Percentiles rank a stretch among this genome's conserved stretches.
These are phyloP conservation scores for Delphinus delphis DNA, from an alignment of 2,113 vertebrate species.

Conservation along the genomic window DNA sequence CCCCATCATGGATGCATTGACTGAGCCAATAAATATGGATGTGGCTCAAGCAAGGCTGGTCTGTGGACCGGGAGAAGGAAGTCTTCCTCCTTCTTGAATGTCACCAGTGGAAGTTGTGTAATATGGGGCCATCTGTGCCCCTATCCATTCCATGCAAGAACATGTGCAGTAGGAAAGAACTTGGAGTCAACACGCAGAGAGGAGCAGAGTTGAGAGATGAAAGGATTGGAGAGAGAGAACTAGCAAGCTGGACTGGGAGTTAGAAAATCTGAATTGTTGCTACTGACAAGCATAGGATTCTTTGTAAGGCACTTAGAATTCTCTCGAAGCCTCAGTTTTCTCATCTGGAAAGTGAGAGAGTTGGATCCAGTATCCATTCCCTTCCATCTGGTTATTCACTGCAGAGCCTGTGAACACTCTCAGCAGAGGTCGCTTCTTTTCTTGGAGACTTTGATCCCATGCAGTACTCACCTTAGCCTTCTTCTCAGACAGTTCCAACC, in stretches of 20 bases:
- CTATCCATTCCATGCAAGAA: background rate
- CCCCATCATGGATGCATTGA: too few species aligned
- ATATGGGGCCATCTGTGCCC: background rate
- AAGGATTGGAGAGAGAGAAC: background rate
- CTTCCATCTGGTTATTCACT: background rate
- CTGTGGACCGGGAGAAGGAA: background rate
- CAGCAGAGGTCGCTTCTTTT: background rate
- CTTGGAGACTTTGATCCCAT: background rate
- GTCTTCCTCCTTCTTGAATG: background rate
- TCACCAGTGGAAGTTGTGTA: background rate
- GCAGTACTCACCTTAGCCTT: background rate
- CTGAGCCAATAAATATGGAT: background rate
- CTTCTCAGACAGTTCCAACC: background rate
- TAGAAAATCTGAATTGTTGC: background rate
- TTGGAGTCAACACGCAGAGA: background rate
- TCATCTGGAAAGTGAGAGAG: background rate
- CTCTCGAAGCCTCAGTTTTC: background rate
- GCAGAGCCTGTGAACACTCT: background rate
- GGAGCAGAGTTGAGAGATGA: background rate
- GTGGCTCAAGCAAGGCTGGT: background rate
- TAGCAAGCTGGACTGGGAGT: background rate
- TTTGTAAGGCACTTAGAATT: background rate
- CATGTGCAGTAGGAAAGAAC: background rate
- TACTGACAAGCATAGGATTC: background rate
- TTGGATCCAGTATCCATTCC: background rate